Evolutionary conservation across 2,797 vertebrate species (phyloP), one percentile per base, ranked within the genome.

Genomic region (Tangara arthus): DNA sequence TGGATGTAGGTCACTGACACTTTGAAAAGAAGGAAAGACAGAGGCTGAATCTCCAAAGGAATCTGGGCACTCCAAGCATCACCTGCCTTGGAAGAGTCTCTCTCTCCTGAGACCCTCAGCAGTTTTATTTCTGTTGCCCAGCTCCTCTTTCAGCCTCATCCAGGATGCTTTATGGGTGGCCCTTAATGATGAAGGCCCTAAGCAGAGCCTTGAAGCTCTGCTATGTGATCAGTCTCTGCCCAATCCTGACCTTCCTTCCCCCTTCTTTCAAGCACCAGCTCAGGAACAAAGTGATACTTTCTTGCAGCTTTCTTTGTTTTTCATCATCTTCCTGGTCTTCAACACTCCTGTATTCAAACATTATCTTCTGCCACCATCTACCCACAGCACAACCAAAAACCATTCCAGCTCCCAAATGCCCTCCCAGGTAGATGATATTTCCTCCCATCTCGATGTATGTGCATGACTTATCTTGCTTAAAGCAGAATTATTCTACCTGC

Each of bases 191-290:
- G n/a, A 69, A 50, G 2, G 7, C 20, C 17, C 15, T 23, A 27
- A 65, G n/a, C 23, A 68, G 44, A 73, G 16, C 30, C 20, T 17
- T 34, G 50, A 30, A 53, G 34, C 17, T 37, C 26, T 59, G 30
- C 59, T 26, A 2, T 0, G 0, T 17, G 28, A 9, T 64, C 30
- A n/a, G 0, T 26, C 21, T 49, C 26, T 64, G 46, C 18, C 20
- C 35, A 41, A 0, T 19, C 26, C 39, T 41, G 28, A 32, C 49
- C 19, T 15, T 56, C 50, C 41, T 39, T 37, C 12, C 8, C 42
- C 24, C 5, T 55, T 76, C 6, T 30, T 86, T 15, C 12, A 57
- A 17, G 19, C 27, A 80, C 15, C 28, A 83, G 49, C 26, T 66
- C 49, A 39, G 37, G 42, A 83, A 15, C 2, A 12, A 53, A 61